A percentile compares a stretch with the other conserved stretches of the same genome.
Conservation (phyloP, 2,797 vertebrate genomes). For the Babyrousa celebensis region DNA sequence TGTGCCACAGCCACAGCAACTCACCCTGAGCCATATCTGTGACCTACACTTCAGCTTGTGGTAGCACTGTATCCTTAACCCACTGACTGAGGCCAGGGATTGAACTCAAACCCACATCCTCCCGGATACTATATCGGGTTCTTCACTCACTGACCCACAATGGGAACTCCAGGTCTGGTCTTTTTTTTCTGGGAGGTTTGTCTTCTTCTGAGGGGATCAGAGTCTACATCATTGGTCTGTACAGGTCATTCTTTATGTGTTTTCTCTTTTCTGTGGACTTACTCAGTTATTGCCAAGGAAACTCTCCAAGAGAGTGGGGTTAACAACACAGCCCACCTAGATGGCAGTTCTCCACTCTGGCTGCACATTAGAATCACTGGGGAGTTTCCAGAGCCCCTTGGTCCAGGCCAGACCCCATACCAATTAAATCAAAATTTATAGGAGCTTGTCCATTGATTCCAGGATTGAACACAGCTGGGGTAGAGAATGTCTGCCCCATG, state of each 20-base stretch:
- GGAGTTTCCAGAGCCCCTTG: not conserved
- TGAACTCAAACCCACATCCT: too few species aligned
- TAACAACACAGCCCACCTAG: not conserved
- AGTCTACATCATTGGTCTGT: not conserved
- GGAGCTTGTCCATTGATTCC: not conserved
- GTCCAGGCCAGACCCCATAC: not conserved
- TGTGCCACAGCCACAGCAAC: too few species aligned
- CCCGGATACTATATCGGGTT: too few species aligned
- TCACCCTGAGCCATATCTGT: too few species aligned
- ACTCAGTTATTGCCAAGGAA: not conserved
- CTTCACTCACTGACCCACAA: too few species aligned
- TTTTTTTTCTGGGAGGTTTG: not conserved
- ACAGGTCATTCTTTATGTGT: not conserved
- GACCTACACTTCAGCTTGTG: too few species aligned
- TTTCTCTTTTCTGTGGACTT: not conserved
- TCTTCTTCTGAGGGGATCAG: not conserved
- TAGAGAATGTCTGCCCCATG: too few species aligned
- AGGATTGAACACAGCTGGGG: fast-evolving
- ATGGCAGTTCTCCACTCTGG: not conserved
- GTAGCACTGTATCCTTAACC: too few species aligned
- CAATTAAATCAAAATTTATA: not conserved
- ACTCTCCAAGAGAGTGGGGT: not conserved
- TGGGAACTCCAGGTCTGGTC: not conserved
- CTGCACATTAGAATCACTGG: not conserved
- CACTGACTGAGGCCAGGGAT: too few species aligned